Base-by-base conservation (phyloP, 2,888 invertebrate genomes). In the Nycteola revayana region DNA sequence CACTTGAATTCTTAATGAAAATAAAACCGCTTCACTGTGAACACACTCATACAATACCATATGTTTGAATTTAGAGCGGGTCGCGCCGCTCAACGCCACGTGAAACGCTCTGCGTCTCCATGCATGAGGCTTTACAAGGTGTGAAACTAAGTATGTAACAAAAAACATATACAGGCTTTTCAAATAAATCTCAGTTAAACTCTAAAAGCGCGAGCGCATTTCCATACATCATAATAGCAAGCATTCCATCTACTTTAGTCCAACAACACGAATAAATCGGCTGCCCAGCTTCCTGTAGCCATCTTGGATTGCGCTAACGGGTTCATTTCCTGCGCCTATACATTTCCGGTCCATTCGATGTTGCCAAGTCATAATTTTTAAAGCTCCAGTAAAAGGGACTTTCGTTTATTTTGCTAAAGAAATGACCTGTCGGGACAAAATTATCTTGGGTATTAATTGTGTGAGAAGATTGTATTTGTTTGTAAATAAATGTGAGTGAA, bases 291-390 rank as follows among this genome's bases (percentile, higher is more conserved):
- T 77, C 76, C 77, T 60, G 49, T 70, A 48, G 85, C 84, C 84
- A 85, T 85, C 85, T 86, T 86, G 84, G 69, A 80, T 77, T 76
- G 80, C 71, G 75, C 80, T 84, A 84, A 83, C 86, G 79, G 82
- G 82, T 86, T 87, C 86, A 87, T 87, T 87, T 87, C 87, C 86
- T 83, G 81, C 69, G 84, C 86, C 87, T 85, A 85, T 85, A 82
- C 82, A 79, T 78, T 83, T 86, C 84, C 85, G 78, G 70, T 60
- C 67, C 66, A 71, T 72, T 77, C 72, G 76, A 73, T 73, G 78
- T 66, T 82, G 81, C 78, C 75, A 79, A 76, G 72, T 78, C 77
- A 78, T 75, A 74, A 79, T 83, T 81, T 79, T 80, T 73, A 57
- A 55, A 59, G 55, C 67, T 28, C 25, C 33, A 41, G 21, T 2